Evolutionary conservation across 1,140 invertebrate species (phyloP), one percentile per base, ranked within the genome.

Genomic region (Hypsibius dujardini): DNA sequence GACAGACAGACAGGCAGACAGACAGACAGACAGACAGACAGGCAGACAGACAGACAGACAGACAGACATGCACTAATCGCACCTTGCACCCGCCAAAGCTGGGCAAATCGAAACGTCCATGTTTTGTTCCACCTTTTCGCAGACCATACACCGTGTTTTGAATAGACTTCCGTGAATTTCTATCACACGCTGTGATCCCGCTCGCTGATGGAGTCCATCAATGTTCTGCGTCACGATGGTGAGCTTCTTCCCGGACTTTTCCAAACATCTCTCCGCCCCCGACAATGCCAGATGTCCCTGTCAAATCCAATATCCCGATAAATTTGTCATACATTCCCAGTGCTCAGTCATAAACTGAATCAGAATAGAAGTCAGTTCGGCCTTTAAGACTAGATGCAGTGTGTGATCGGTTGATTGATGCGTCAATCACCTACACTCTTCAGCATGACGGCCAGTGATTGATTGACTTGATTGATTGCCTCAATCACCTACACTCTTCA

Each of bases 251-350:
- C 74, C 84, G 84, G 1, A 84, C 84, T 75, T 86, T 79, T 45
- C 76, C 7, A 86, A 79, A 74, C 82, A 80, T 62, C 84, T 80
- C 81, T 93, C 88, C 81, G 85, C 87, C 73, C 87, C 82, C 42
- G 89, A 88, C 74, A 94, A 86, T 2, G 89, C 87, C 72, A 82
- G 79, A 76, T 93, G 91, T 46, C 89, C 90, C 88, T 91, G 74
- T 7, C 46, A 73, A 28, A 28, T 28, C 28, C 28, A 28, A 28
- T 28, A 28, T 28, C 28, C 28, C 28, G 28, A 28, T 28, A 28
- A 28, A 28, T 28, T 28, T 28, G 28, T 28, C 28, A 28, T 28
- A 28, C 28, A 28, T 28, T 28, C 28, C 28, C 28, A 28, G 28
- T 28, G 28, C 28, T 28, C 28, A 28, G 28, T 28, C 28, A 28